phyloP scores from a whole-genome alignment of 2,888 invertebrate species.

The Saturnia pavonia region DNA sequence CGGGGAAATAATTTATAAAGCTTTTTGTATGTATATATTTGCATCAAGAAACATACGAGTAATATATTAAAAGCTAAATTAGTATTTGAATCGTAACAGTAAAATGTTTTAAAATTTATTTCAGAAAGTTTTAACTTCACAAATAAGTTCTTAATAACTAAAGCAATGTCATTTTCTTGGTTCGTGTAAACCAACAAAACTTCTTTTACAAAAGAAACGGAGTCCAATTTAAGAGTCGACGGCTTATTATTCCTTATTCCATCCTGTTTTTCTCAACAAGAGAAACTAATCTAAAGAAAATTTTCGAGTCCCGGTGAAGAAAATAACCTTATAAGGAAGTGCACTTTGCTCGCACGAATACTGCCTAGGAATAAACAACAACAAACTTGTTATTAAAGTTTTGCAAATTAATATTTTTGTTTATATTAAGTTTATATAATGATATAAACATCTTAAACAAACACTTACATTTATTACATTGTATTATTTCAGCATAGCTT shows the following conservation, averaged over 20 bases:
- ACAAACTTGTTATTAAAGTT: slow-evolving; percentile 79
- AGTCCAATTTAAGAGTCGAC: slow-evolving; percentile 71
- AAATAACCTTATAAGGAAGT: slow-evolving; percentile 80
- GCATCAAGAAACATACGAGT: slow-evolving; percentile 1
- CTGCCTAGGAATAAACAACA: slow-evolving; percentile 65
- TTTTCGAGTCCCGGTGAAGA: slow-evolving; percentile 76
- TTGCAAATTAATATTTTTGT: slow-evolving; percentile 56
- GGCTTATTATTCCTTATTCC: slow-evolving; percentile 76
- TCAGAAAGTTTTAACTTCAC: slow-evolving; percentile 54
- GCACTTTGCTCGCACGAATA: slow-evolving; percentile 74
- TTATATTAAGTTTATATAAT: slow-evolving; percentile 31
- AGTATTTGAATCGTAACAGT: slow-evolving; percentile 30
- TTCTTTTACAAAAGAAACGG: slow-evolving; percentile 57
- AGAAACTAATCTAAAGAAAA: slow-evolving; percentile 82
- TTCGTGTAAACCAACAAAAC: slow-evolving; percentile 49
- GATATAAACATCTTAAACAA: no score
- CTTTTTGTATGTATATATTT: slow-evolving; percentile 28
- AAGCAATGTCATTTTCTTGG: slow-evolving; percentile 48
- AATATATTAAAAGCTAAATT: slow-evolving; percentile 26
- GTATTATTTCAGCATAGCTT: no score
- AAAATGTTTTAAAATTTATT: slow-evolving; percentile 44
- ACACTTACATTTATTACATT: no score
- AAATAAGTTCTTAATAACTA: slow-evolving; percentile 56
- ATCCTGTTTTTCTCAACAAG: slow-evolving; percentile 77
- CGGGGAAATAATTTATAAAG: slow-evolving; percentile 31